These are phyloP conservation scores for Grantiella picta DNA, from an alignment of 2,113 vertebrate genomes.

Conservation along the genomic window DNA sequence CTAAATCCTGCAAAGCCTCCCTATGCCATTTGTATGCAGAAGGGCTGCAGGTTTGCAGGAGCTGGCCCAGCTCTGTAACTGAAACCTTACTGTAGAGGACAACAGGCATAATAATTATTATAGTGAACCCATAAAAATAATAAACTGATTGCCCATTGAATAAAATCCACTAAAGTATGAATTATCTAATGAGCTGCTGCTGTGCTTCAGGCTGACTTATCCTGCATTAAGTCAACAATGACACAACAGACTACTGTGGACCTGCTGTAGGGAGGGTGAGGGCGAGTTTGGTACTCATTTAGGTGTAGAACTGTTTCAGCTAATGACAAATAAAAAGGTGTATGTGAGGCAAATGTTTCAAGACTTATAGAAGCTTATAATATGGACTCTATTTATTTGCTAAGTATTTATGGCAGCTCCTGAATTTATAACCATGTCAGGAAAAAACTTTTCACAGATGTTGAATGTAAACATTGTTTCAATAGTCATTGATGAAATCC, in stretches of 20 bases:
- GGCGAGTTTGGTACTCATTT: background rate
- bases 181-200: conserved; percentile 37
- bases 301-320: background rate
- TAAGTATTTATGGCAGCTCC: background rate
- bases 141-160: conserved; percentile 26
- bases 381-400: background rate
- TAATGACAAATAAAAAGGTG: background rate
- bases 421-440: background rate
- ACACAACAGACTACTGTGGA: background rate
- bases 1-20: conserved; percentile 23
- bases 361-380: background rate
- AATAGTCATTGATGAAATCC: background rate
- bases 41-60: background rate
- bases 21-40: background rate
- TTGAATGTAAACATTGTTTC: conserved; percentile 8
- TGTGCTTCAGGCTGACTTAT: background rate
- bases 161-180: conserved; percentile 29
- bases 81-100: conserved; percentile 56
- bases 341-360: background rate
- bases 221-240: background rate
- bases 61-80: background rate
- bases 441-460: conserved; percentile 9
- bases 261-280: background rate
- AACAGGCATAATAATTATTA: conserved; percentile 49
- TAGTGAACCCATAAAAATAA: conserved; percentile 41